Evolutionary conservation across 2,888 invertebrate genomes (phyloP), one percentile per base, ranked within the genome.

Genomic region (Dolomedes plantarius): DNA sequence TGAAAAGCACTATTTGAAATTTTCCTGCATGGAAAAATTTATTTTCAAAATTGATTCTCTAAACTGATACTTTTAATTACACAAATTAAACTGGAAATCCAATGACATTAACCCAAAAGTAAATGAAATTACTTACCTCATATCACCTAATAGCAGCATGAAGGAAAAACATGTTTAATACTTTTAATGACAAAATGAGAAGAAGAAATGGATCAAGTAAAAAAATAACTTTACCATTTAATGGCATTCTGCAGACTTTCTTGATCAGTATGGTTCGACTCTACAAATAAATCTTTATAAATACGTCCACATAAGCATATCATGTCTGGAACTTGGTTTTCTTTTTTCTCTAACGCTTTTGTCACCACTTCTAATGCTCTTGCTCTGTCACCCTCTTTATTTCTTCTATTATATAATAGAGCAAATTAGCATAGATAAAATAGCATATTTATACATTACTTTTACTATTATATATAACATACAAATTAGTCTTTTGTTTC

Each of bases 321-420:
- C 95, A 99, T 97, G 91, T 99, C 99, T 0, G 99, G 98, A 90
- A 98, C 97, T 89, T 95, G 95, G 91, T 97, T 98, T 91, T 98
- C 98, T 91, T 96, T 96, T 92, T 96, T 95, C 89, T 97, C 95
- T 79, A 99, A 92, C 0, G 98, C 97, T 91, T 96, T 95, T 32
- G 96, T 94, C 88, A 99, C 98, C 0, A 98, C 97, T 90, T 94
- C 94, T 39, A 99, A 92, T 0, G 99, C 99, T 90, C 95, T 96
- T 90, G 98, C 98, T 75, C 99, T 93, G 91, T 99, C 99, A 0
- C 98, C 98, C 90, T 95, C 94, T 90, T 95, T 95, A 91, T 98
- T 98, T 87, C 99, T 94, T 89, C 98, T 95, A 73, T 19, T n/a
- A n/a, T n/a, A n/a, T n/a, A n/a, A n/a, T n/a, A n/a, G n/a, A n/a